Evolutionary conservation across 2,888 invertebrate species (phyloP).

Genomic region (Folsomia candida): DNA sequence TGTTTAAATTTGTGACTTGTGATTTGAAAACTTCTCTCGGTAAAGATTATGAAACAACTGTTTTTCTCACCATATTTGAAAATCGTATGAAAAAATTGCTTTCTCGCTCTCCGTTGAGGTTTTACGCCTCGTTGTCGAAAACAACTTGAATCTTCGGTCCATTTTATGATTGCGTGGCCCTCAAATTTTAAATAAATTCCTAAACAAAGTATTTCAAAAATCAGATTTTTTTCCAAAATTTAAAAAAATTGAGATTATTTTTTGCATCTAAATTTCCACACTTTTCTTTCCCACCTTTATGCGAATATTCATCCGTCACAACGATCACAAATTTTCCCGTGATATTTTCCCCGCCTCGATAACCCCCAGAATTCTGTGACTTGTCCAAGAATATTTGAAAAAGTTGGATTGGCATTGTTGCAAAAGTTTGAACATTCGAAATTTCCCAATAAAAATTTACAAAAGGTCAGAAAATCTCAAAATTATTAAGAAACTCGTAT

Average conservation of each 20-base stretch:
- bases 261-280: too few species aligned
- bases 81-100: constrained; percentile 2
- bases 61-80: constrained; percentile 19
- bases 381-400: constrained; percentile 18
- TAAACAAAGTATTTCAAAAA: background rate
- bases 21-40: too few species aligned
- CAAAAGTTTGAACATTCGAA: too few species aligned
- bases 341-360: background rate
- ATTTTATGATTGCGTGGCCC: constrained; percentile 17
- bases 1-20: background rate
- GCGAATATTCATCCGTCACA: background rate
- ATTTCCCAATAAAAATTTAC: too few species aligned
- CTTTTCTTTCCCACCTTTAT: too few species aligned
- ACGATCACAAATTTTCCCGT: constrained; percentile 10
- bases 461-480: too few species aligned
- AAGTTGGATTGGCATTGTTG: constrained; percentile 11
- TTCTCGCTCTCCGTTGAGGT: background rate
- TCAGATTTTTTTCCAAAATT: too few species aligned
- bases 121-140: background rate
- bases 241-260: too few species aligned
- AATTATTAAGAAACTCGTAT: too few species aligned
- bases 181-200: constrained; percentile 16
- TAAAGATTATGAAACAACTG: too few species aligned
- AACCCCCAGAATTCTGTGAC: background rate
- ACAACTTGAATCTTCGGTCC: background rate